These are phyloP conservation scores for Drosophila fuyamai DNA, from an alignment of 1,140 invertebrate species.

Conservation along the genomic window DNA sequence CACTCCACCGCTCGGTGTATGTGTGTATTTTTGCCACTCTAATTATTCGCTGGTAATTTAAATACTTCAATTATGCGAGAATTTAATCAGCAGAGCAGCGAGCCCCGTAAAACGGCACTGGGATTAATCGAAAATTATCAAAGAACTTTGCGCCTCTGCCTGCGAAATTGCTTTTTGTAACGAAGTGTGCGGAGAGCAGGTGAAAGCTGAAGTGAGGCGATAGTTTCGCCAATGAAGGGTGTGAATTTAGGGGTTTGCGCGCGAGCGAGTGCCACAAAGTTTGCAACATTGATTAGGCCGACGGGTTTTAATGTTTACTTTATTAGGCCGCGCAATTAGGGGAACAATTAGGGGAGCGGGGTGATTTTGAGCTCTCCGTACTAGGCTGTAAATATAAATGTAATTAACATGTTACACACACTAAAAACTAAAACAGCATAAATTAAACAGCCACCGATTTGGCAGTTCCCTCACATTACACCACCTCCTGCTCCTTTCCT, in stretches of 20 bases:
- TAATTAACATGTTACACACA: slow-evolving; percentile 76
- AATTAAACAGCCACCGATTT: slow-evolving; percentile 74
- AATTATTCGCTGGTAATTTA: slow-evolving; percentile 64
- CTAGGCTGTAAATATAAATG: slow-evolving; percentile 67
- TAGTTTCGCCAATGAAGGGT: background rate
- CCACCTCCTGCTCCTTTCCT: background rate
- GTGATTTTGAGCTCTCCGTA: slow-evolving; percentile 5
- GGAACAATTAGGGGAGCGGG: slow-evolving; percentile 61
- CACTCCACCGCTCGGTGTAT: slow-evolving; percentile 5
- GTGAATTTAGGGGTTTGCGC: slow-evolving; percentile 1
- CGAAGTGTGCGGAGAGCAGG: background rate
- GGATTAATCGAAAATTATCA: slow-evolving; percentile 68
- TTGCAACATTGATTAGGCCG: slow-evolving; percentile 77
- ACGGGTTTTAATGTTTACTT: slow-evolving; percentile 79
- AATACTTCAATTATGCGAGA: slow-evolving; percentile 69
- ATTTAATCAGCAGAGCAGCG: slow-evolving; percentile 43
- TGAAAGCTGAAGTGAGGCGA: slow-evolving; percentile 23
- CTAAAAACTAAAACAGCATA: slow-evolving; percentile 71
- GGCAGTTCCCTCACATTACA: slow-evolving; percentile 34
- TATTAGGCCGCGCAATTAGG: slow-evolving; percentile 79
- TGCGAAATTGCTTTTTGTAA: slow-evolving; percentile 61
- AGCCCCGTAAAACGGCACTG: slow-evolving; percentile 19
- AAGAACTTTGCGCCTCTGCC: slow-evolving; percentile 44
- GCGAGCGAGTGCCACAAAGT: slow-evolving; percentile 44
- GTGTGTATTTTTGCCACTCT: slow-evolving; percentile 26